phyloP scores from a whole-genome alignment of 2,113 vertebrate species.

The Gobius niger region DNA sequence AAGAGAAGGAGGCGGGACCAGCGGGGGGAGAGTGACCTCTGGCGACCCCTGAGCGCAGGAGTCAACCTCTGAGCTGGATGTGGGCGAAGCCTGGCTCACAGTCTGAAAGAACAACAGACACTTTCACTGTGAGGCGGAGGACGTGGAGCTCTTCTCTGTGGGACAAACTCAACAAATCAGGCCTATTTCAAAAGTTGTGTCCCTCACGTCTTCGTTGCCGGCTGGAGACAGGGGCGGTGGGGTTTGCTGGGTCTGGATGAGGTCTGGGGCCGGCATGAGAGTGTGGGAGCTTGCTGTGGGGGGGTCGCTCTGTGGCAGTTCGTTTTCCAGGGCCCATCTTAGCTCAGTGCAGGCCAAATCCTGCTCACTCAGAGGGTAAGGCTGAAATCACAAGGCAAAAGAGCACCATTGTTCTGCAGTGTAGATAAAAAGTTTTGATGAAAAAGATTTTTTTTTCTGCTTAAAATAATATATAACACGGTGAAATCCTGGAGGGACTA shows the following conservation, averaged over 20 bases:
- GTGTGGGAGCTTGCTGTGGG: neutral
- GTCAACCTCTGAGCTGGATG: neutral
- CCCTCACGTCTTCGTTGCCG: conserved; percentile 31
- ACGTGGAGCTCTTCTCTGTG: no score
- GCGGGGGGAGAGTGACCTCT: neutral
- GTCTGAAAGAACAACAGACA: conserved; percentile 14
- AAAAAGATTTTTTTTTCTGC: no score
- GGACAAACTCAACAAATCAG: neutral
- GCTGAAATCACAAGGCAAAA: no score
- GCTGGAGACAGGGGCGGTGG: neutral
- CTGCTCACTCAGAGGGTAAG: neutral
- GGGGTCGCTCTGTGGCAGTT: neutral
- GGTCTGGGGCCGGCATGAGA: conserved; percentile 12
- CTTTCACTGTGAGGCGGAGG: neutral
- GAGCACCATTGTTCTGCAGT: no score
- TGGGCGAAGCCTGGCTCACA: neutral
- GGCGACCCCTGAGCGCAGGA: neutral
- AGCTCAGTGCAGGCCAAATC: neutral
- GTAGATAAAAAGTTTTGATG: no score
- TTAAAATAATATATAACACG: no score
- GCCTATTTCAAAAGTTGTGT: neutral
- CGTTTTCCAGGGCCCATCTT: neutral
- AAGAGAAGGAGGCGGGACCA: neutral
- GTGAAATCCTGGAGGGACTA: no score
- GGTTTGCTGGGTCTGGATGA: conserved; percentile 20